These are phyloP conservation scores for Nibea albiflora DNA, from an alignment of 2,113 vertebrate species.

Conservation along the genomic window DNA sequence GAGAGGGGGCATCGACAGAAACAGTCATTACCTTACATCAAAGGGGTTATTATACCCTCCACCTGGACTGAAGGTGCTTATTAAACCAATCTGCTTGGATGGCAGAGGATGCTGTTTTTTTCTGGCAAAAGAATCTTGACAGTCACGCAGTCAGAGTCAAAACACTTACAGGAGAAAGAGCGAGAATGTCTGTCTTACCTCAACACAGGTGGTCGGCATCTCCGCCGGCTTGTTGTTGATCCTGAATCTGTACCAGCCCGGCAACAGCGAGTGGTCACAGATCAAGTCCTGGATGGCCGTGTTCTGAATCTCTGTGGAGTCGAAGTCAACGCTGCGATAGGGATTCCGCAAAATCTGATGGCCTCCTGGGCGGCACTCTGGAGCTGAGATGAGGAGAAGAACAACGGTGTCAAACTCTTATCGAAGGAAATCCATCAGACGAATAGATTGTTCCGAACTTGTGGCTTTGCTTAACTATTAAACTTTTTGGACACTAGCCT, in stretches of 20 bases:
- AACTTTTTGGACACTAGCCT: neutral
- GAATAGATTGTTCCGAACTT: neutral
- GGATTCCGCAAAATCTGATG: slow-evolving; percentile 73
- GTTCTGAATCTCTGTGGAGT: slow-evolving; percentile 85
- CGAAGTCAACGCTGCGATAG: slow-evolving; percentile 80
- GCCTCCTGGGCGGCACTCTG: slow-evolving; percentile 80
- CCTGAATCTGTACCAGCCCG: slow-evolving; percentile 84
- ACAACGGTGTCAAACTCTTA: neutral
- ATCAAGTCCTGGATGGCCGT: slow-evolving; percentile 85
- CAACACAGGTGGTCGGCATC: slow-evolving; percentile 84
- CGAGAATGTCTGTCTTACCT: slow-evolving; percentile 70
- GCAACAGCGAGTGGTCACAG: slow-evolving; percentile 81
- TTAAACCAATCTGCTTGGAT: slow-evolving; percentile 18
- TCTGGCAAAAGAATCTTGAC: neutral
- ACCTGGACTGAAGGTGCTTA: slow-evolving; percentile 49
- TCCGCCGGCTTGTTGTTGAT: slow-evolving; percentile 82
- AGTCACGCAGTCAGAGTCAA: neutral
- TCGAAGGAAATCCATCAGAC: neutral
- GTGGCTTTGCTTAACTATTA: no score
- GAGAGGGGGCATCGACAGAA: neutral
- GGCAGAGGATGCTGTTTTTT: neutral
- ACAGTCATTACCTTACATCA: slow-evolving; percentile 50
- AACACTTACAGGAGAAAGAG: neutral
- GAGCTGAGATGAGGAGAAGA: slow-evolving; percentile 60
- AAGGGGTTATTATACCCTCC: slow-evolving; percentile 28